These are phyloP conservation scores for Anagyrus pseudococci DNA, from an alignment of 2,888 invertebrate species.

Conservation along the genomic window DNA sequence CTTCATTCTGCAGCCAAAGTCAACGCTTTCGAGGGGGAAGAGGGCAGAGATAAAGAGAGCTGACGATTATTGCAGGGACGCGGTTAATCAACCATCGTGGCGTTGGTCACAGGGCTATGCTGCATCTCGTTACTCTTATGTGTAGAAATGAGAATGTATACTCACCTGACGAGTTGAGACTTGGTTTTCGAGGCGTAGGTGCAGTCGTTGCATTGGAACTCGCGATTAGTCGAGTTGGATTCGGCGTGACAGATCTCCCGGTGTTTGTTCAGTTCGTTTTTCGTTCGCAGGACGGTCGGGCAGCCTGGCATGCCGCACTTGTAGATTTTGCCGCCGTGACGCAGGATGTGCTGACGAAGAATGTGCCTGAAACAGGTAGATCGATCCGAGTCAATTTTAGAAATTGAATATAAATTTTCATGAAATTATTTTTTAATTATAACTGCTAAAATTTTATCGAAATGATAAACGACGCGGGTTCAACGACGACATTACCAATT, in stretches of 20 bases:
- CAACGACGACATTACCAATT: background rate
- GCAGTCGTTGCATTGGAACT: constrained; percentile 69
- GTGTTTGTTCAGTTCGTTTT: constrained; percentile 67
- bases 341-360: constrained; percentile 68
- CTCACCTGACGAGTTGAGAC: constrained; percentile 64
- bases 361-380: constrained; percentile 68
- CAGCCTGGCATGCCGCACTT: constrained; percentile 67
- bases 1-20: too few species aligned
- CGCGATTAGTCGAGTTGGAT: too few species aligned
- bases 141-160: too few species aligned
- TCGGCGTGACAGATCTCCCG: constrained; percentile 65
- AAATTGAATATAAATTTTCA: too few species aligned
- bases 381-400: too few species aligned
- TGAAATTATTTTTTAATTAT: too few species aligned
- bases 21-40: background rate
- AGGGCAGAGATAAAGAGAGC: background rate
- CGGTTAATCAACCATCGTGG: too few species aligned
- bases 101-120: too few species aligned
- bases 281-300: constrained; percentile 66
- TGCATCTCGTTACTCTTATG: too few species aligned
- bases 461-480: too few species aligned
- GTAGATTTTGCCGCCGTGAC: constrained; percentile 66
- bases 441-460: too few species aligned
- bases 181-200: constrained; percentile 58
- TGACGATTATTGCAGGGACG: too few species aligned